Conservation (phyloP, 2,113 vertebrate genomes). For the Siniperca chuatsi region DNA sequence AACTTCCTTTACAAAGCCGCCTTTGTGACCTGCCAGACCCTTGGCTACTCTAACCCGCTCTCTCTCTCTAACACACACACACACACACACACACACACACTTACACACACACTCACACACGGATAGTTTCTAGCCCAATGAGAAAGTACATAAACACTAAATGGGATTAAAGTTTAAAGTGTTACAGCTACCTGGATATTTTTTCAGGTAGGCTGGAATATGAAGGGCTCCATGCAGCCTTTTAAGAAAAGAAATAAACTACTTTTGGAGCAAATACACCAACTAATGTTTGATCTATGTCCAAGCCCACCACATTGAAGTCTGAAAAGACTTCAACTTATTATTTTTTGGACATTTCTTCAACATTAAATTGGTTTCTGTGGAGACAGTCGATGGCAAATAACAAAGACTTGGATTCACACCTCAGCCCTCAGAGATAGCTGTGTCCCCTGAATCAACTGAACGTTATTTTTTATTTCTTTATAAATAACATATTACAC, state of each 20-base stretch:
- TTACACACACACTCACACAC: conserved; percentile 32
- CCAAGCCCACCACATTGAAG: background rate
- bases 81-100: conserved; percentile 50
- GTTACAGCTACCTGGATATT: conserved; percentile 45
- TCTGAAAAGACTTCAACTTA: conserved; percentile 2
- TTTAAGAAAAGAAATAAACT: conserved; percentile 57
- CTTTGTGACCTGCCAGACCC: conserved; percentile 82
- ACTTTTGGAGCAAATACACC: conserved; percentile 33
- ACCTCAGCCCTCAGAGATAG: conserved; percentile 40
- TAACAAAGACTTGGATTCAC: conserved; percentile 39
- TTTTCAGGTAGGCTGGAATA: conserved; percentile 26
- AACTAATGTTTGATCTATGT: conserved; percentile 25
- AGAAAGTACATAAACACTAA: conserved; percentile 73
- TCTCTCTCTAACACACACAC: conserved; percentile 51
- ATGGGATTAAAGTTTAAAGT: conserved; percentile 72
- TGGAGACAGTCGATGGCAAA: conserved; percentile 26
- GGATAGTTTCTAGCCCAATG: conserved; percentile 40
- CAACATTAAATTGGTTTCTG: conserved; percentile 33
- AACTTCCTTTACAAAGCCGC: conserved; percentile 81
- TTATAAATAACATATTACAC: conserved; percentile 39
- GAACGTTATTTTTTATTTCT: conserved; percentile 32
- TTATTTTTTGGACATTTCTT: conserved; percentile 14
- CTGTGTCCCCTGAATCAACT: conserved; percentile 22
- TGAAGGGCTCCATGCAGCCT: conserved; percentile 7
- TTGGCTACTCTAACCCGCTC: conserved; percentile 58